Conservation (phyloP, 2,797 vertebrate genomes). For the Pipistrellus kuhlii region DNA sequence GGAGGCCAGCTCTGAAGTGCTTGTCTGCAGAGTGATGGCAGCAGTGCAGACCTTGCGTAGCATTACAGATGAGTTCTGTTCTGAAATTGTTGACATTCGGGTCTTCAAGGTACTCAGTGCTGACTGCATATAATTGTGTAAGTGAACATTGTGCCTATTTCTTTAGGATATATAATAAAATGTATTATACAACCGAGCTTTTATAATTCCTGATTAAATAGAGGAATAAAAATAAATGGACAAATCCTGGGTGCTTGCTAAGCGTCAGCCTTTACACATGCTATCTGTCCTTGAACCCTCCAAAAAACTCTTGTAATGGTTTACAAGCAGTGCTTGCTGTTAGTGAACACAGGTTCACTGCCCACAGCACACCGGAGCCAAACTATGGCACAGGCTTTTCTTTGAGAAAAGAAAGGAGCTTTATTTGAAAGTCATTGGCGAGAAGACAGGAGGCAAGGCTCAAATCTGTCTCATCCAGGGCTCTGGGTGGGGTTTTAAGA, state of each 20-base stretch:
- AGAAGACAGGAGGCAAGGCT: neutral
- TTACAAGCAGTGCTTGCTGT: neutral
- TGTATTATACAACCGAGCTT: neutral
- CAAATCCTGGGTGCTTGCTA: neutral
- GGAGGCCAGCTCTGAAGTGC: neutral
- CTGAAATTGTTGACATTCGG: neutral
- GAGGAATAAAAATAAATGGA: slow-evolving; percentile 14
- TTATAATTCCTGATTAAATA: slow-evolving; percentile 41
- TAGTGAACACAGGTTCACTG: neutral
- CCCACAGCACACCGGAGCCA: neutral
- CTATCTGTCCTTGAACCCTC: neutral
- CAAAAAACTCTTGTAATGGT: neutral
- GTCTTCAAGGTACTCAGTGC: neutral
- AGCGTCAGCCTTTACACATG: neutral
- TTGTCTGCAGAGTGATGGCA: neutral
- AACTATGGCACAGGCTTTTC: neutral
- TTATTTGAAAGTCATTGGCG: neutral
- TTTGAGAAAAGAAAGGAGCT: neutral
- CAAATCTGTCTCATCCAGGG: neutral
- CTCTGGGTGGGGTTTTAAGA: neutral
- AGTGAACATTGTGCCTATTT: slow-evolving; percentile 30
- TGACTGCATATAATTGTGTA: neutral
- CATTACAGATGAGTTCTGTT: slow-evolving; percentile 76
- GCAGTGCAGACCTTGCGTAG: slow-evolving; percentile 74
- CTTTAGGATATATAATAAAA: slow-evolving; percentile 20